phyloP scores from a whole-genome alignment of 2,888 invertebrate genomes.

The Agrochola lota region DNA sequence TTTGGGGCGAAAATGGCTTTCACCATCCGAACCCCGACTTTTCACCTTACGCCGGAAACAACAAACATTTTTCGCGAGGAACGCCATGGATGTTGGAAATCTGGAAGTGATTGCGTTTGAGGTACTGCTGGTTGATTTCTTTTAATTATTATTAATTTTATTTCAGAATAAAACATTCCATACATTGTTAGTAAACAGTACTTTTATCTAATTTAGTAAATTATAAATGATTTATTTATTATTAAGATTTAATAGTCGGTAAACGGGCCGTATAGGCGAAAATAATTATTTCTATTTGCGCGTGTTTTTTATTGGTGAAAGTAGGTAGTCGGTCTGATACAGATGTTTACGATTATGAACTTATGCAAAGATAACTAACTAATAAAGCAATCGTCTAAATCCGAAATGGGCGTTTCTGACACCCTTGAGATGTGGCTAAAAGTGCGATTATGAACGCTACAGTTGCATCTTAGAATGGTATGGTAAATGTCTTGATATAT shows the following conservation, averaged over 20 bases:
- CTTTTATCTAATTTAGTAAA: too few species aligned
- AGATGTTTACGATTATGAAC: not conserved
- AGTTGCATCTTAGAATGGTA: not conserved
- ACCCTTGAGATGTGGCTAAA: not conserved
- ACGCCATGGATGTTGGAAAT: conserved; percentile 55
- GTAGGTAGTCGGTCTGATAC: not conserved
- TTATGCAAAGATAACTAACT: not conserved
- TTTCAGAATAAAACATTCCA: too few species aligned
- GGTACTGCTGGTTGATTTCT: not conserved
- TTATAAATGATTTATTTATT: too few species aligned
- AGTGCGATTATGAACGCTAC: not conserved
- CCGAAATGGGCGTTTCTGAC: not conserved
- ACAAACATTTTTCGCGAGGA: conserved; percentile 79
- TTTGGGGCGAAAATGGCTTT: conserved; percentile 71
- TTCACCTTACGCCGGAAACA: conserved; percentile 79
- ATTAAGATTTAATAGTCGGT: not conserved
- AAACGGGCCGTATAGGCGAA: not conserved
- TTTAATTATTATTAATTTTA: not conserved
- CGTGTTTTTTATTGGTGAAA: not conserved
- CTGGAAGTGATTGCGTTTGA: conserved; percentile 59
- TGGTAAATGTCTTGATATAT: not conserved
- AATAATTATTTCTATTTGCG: not conserved
- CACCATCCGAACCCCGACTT: conserved; percentile 78
- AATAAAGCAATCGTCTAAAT: not conserved
- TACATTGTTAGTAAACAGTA: too few species aligned